These are phyloP conservation scores for Ferdinandea cuprea DNA, from an alignment of 2,888 invertebrate genomes.

Conservation along the genomic window DNA sequence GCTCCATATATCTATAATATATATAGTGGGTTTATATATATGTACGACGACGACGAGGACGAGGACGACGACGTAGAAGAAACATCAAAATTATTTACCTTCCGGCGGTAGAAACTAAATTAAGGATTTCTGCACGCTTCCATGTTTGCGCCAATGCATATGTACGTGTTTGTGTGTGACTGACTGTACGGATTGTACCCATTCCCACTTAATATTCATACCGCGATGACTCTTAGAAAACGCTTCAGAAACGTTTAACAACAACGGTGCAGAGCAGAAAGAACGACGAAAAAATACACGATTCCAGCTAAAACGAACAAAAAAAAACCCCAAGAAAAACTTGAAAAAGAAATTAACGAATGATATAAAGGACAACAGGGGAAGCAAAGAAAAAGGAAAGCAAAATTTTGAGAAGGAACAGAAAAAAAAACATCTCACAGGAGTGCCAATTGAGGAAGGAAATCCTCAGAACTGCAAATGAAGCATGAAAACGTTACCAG, in stretches of 20 bases:
- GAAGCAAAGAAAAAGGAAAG: slow-evolving; percentile 3
- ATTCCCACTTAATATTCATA: slow-evolving; percentile 67
- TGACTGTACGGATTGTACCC: slow-evolving; percentile 30
- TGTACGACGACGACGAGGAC: slow-evolving; percentile 10
- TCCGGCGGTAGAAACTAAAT: slow-evolving; percentile 64
- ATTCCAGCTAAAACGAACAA: slow-evolving; percentile 29
- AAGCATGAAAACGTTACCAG: slow-evolving; percentile 48
- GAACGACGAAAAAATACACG: slow-evolving; percentile 14
- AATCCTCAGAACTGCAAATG: slow-evolving; percentile 62
- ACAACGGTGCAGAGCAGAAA: slow-evolving; percentile 31
- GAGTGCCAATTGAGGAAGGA: slow-evolving; percentile 67
- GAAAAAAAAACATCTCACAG: slow-evolving; percentile 23
- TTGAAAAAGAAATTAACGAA: slow-evolving; percentile 61
- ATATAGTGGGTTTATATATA: background rate
- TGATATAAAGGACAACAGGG: slow-evolving; percentile 49
- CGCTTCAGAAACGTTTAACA: slow-evolving; percentile 63
- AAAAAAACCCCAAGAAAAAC: slow-evolving; percentile 36
- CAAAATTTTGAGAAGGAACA: background rate
- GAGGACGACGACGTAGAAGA: slow-evolving; percentile 33
- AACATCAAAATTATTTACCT: slow-evolving; percentile 65
- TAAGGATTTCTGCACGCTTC: slow-evolving; percentile 68
- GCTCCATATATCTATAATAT: background rate
- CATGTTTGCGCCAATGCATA: slow-evolving; percentile 51
- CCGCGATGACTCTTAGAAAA: slow-evolving; percentile 63
- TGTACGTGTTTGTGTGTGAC: slow-evolving; percentile 18